A percentile compares a stretch with the other conserved stretches of the same genome.
Evolutionary conservation across 2,113 vertebrate species (phyloP).

Genomic region (Edolisoma coerulescens): DNA sequence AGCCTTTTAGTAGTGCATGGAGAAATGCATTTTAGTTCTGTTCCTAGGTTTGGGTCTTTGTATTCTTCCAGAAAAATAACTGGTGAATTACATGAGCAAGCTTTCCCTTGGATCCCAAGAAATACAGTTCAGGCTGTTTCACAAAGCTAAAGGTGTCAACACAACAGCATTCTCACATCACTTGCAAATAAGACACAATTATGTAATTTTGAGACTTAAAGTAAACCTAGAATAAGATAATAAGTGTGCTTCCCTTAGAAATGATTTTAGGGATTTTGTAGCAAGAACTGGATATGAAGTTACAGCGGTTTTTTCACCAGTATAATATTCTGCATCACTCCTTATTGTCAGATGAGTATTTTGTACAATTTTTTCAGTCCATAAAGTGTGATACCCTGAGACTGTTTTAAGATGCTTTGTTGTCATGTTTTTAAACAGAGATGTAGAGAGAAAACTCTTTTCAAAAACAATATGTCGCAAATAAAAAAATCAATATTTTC

Average conservation of each 20-base stretch:
- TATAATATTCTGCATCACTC: not conserved
- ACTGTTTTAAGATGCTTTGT: not conserved
- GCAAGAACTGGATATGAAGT: not conserved
- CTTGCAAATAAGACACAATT: not conserved
- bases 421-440: not conserved
- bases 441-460: not conserved
- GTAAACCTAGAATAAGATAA: not conserved
- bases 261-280: not conserved
- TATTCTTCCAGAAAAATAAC: not conserved
- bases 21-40: not conserved
- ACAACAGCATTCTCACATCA: not conserved
- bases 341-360: not conserved
- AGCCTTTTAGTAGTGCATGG: not conserved
- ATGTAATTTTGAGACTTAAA: not conserved
- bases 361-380: not conserved
- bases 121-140: not conserved
- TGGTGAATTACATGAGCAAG: not conserved
- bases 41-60: not conserved
- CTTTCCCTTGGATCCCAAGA: not conserved
- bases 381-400: not conserved
- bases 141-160: not conserved
- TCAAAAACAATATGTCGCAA: not conserved
- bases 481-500: slow-evolving; percentile 27
- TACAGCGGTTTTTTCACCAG: not conserved
- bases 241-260: not conserved